phyloP scores from a whole-genome alignment of 2,113 vertebrate genomes.

The Otolemur garnettii region DNA sequence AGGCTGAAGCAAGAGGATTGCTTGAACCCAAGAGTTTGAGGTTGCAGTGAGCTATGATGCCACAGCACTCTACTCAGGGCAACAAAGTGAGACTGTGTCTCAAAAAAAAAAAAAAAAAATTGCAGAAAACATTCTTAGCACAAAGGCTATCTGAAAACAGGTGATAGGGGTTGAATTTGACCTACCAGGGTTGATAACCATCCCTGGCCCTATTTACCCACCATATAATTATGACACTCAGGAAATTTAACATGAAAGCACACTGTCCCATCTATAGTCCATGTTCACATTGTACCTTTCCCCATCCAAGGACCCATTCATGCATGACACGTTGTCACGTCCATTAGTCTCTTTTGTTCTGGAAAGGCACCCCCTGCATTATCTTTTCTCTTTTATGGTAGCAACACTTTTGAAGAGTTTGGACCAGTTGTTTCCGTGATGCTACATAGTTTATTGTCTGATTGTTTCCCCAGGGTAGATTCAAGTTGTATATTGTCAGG shows the following conservation, averaged over 20 bases:
- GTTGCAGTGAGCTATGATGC: no score
- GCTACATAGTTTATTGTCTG: not conserved
- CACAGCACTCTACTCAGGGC: no score
- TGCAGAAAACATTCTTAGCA: not conserved
- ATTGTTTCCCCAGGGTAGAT: not conserved
- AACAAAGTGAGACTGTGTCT: no score
- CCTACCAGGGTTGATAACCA: accelerated
- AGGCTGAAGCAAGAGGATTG: no score
- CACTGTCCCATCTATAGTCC: not conserved
- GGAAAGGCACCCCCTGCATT: accelerated
- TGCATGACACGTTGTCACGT: accelerated
- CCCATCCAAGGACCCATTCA: not conserved
- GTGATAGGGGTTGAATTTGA: not conserved
- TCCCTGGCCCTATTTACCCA: no score
- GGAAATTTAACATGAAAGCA: not conserved
- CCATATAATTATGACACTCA: not conserved
- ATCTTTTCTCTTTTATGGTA: not conserved
- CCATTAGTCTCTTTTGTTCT: not conserved
- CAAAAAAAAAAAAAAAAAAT: constrained; percentile 23
- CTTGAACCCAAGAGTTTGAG: no score
- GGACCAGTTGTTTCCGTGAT: not conserved
- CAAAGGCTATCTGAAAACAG: not conserved
- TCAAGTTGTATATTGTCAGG: not conserved
- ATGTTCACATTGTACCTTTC: not conserved
- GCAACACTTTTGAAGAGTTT: not conserved